Conservation (phyloP, 2,113 vertebrate species). For the Alligator sinensis region DNA sequence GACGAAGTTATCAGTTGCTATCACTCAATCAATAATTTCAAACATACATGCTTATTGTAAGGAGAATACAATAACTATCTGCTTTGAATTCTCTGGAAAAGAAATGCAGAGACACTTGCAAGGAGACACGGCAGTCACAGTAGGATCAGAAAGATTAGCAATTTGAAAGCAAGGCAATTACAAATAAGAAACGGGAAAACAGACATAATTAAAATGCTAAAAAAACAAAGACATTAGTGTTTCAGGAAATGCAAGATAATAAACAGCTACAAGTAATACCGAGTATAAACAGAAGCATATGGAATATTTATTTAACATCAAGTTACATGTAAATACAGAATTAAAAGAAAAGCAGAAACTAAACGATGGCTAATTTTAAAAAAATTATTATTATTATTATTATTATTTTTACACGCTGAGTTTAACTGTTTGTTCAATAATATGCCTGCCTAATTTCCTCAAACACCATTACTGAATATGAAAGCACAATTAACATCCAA, state of each 20-base stretch:
- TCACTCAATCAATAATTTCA: slow-evolving; percentile 17
- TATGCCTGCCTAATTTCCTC: not conserved
- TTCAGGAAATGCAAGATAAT: not conserved
- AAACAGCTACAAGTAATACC: not conserved
- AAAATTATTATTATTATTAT: no score
- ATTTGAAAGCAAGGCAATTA: not conserved
- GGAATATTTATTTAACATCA: not conserved
- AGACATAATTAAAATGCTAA: not conserved
- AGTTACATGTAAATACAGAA: not conserved
- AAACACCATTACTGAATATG: not conserved
- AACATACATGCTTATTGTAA: not conserved
- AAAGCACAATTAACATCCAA: not conserved
- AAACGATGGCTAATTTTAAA: not conserved
- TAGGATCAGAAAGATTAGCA: not conserved
- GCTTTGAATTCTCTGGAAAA: not conserved
- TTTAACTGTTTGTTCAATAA: not conserved
- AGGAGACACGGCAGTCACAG: not conserved
- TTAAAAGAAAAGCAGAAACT: not conserved
- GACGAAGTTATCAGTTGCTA: not conserved
- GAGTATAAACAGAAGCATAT: not conserved
- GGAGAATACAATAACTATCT: not conserved
- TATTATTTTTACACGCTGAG: not conserved
- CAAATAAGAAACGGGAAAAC: not conserved
- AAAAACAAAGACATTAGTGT: not conserved
- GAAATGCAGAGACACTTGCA: not conserved